These are phyloP conservation scores for Eupithecia insigniata DNA, from an alignment of 2,888 invertebrate genomes.

Conservation along the genomic window DNA sequence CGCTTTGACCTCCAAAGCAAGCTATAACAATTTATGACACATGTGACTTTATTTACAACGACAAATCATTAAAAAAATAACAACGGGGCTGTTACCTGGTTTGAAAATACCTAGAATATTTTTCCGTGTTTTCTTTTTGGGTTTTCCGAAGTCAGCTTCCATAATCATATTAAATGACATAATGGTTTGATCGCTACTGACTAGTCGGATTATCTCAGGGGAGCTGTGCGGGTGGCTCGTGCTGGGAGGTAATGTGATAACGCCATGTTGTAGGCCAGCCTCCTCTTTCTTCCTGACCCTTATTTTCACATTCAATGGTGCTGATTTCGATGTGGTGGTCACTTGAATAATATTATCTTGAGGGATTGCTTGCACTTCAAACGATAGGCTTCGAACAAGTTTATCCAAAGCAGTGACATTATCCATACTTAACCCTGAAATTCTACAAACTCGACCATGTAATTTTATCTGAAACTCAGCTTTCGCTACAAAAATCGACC, in stretches of 20 bases:
- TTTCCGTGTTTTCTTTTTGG: slow-evolving; percentile 54
- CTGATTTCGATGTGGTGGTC: slow-evolving; percentile 48
- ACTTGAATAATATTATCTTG: slow-evolving; percentile 48
- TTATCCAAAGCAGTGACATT: slow-evolving; percentile 54
- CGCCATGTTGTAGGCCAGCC: slow-evolving; percentile 45
- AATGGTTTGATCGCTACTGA: slow-evolving; percentile 73
- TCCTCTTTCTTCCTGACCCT: slow-evolving; percentile 66
- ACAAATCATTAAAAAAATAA: neutral
- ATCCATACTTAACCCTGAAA: slow-evolving; percentile 54
- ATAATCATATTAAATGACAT: slow-evolving; percentile 71
- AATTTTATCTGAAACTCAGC: neutral
- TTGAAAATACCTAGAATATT: slow-evolving; percentile 55
- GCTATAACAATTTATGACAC: slow-evolving; percentile 47
- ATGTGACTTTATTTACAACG: neutral
- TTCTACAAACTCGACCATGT: slow-evolving; percentile 30
- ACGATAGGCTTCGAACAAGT: slow-evolving; percentile 62
- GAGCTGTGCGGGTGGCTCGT: slow-evolving; percentile 36
- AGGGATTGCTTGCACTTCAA: slow-evolving; percentile 67
- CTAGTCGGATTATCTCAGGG: slow-evolving; percentile 58
- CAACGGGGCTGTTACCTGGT: slow-evolving; percentile 46
- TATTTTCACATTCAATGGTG: slow-evolving; percentile 69
- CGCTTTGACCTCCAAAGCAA: slow-evolving; percentile 58
- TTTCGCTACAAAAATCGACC: neutral
- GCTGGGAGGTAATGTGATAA: slow-evolving; percentile 59
- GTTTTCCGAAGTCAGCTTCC: slow-evolving; percentile 58